These are phyloP conservation scores for Corvus cornix DNA, from an alignment of 2,113 vertebrate genomes.

Conservation along the genomic window DNA sequence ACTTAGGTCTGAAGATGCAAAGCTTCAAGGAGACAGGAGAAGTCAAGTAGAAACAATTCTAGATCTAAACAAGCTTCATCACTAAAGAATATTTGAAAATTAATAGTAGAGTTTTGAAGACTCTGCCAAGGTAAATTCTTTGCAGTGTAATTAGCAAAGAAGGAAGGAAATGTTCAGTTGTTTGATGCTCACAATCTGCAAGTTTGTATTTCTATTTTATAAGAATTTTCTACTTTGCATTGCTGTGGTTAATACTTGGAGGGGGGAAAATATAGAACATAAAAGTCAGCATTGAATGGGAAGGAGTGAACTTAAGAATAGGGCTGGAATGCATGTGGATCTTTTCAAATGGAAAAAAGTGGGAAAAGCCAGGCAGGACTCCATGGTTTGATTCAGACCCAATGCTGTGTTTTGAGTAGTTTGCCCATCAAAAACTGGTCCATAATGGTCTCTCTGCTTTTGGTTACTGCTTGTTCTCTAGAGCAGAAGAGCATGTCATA, in stretches of 20 bases:
- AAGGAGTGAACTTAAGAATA: background rate
- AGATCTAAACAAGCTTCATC: background rate
- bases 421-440: background rate
- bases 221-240: background rate
- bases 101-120: background rate
- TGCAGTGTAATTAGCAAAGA: background rate
- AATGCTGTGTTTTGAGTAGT: background rate
- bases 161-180: background rate
- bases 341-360: background rate
- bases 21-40: background rate
- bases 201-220: background rate
- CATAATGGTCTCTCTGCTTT: background rate
- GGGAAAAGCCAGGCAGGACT: background rate
- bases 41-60: background rate
- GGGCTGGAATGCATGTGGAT: background rate
- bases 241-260: background rate
- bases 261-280: background rate
- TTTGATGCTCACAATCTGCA: background rate
- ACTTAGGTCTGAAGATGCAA: background rate
- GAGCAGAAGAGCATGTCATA: background rate
- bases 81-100: background rate
- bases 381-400: background rate
- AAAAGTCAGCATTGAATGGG: background rate
- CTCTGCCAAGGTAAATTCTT: background rate
- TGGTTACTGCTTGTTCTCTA: background rate